These are phyloP conservation scores for Crotalus viridis DNA, from an alignment of 2,113 vertebrate species.

Conservation along the genomic window DNA sequence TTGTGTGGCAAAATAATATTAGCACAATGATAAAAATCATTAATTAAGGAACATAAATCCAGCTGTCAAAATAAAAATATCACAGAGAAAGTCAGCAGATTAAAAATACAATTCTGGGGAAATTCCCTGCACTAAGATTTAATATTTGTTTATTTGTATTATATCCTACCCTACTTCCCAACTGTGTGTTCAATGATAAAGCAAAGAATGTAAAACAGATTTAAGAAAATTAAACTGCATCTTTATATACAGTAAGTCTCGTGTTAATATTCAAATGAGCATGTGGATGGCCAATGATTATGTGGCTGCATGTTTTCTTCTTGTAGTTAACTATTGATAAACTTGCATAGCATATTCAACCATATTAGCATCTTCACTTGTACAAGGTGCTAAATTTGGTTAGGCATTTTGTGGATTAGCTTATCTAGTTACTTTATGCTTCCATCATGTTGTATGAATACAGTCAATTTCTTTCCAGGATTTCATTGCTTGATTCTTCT, in stretches of 20 bases:
- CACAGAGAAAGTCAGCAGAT: background rate
- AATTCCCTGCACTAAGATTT: background rate
- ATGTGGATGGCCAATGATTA: background rate
- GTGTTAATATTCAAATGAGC: background rate
- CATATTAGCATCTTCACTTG: background rate
- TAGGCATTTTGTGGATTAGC: background rate
- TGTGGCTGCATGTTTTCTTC: background rate
- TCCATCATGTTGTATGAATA: background rate
- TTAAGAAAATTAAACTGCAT: background rate
- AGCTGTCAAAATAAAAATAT: background rate
- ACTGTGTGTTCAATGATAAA: background rate
- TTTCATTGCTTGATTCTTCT: background rate
- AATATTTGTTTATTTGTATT: background rate
- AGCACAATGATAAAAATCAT: background rate
- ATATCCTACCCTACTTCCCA: background rate
- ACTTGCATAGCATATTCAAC: background rate
- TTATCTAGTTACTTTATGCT: background rate
- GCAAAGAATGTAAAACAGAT: background rate
- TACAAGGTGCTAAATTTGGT: background rate
- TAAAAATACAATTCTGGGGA: background rate
- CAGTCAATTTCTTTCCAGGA: background rate
- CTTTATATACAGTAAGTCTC: background rate
- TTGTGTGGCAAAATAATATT: background rate
- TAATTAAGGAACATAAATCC: background rate
- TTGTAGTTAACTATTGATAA: background rate